Percentiles rank a stretch among this genome's conserved stretches.
Conservation (phyloP, 2,797 vertebrate species). For the Vespertilio murinus region DNA sequence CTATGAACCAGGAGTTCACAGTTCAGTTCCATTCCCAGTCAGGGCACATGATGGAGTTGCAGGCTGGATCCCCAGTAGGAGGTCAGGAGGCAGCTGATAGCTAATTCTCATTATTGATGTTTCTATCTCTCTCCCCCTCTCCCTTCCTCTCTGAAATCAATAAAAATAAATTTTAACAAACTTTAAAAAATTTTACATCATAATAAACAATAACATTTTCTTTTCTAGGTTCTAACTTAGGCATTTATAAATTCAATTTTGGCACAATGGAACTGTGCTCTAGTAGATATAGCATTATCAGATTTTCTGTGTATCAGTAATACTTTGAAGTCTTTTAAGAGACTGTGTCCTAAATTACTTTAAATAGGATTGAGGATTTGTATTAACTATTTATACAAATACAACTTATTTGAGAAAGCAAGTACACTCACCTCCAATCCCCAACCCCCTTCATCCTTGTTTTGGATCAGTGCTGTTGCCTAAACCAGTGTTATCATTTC, state of each 20-base stretch:
- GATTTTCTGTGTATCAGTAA: not conserved
- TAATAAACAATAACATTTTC: conserved; percentile 3
- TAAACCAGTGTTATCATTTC: not conserved
- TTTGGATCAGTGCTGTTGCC: not conserved
- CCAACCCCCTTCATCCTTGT: not conserved
- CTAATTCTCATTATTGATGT: no score
- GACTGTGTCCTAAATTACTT: not conserved
- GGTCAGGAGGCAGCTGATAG: no score
- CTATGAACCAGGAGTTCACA: no score
- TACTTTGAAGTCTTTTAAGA: not conserved
- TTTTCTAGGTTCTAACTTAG: not conserved
- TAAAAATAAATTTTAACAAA: not conserved
- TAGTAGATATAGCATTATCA: not conserved
- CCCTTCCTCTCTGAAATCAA: no score
- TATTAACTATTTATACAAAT: conserved; percentile 29
- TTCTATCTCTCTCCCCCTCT: no score
- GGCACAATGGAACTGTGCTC: not conserved
- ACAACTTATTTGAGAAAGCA: conserved; percentile 20
- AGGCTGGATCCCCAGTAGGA: no score
- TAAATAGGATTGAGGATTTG: not conserved
- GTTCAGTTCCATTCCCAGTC: no score
- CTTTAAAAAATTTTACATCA: not conserved
- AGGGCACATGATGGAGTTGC: no score
- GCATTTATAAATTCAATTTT: not conserved
- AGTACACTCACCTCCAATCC: not conserved